Base-by-base conservation (phyloP, 1,140 invertebrate species). In the Telenomus remus region DNA sequence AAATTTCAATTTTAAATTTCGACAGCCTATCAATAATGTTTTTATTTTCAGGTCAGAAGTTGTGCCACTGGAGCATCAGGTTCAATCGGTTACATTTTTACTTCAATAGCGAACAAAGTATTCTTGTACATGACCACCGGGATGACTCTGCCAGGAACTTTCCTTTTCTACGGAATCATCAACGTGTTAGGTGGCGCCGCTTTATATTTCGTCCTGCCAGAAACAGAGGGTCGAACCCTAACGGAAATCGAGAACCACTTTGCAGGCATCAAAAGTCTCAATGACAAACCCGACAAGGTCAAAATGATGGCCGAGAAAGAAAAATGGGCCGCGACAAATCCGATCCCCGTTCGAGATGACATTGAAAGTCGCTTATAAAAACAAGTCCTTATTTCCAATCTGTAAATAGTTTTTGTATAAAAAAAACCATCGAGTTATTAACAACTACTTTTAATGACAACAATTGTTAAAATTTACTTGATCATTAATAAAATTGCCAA, bases 221-320 rank as follows among this genome's bases (percentile, higher is more conserved):
- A 97, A 89, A 97, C 96, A 0, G 96, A 97, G 85, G 94, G 94
- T 0, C 92, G 93, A 80, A 92, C 92, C 0, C 85, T 96, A 3
- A 90, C 92, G 70, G 94, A 97, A 85, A 92, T 93, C 33, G 81
- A 87, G 69, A 91, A 92, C 33, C 92, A 94, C 78, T 94, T 91
- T 70, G 90, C 91, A 0, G 91, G 91, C 1, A 79, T 90, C 11
- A 88, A 88, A 69, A 91, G 82, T 80, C 84, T 91, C 1, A 84
- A 88, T 33, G 33, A 83, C 12, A 84, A 78, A 15, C 85, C 86
- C 0, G 81, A 48, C 0, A 84, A 84, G 9, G 75, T 83, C 0
- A 49, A 80, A 11, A 0, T 81, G 1, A 27, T 27, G 19, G 54
- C 49, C 0, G 15, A 76, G 5, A 87, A 86, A 14, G 88, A 88